phyloP scores from a whole-genome alignment of 2,113 vertebrate species.

The Carettochelys insculpta region DNA sequence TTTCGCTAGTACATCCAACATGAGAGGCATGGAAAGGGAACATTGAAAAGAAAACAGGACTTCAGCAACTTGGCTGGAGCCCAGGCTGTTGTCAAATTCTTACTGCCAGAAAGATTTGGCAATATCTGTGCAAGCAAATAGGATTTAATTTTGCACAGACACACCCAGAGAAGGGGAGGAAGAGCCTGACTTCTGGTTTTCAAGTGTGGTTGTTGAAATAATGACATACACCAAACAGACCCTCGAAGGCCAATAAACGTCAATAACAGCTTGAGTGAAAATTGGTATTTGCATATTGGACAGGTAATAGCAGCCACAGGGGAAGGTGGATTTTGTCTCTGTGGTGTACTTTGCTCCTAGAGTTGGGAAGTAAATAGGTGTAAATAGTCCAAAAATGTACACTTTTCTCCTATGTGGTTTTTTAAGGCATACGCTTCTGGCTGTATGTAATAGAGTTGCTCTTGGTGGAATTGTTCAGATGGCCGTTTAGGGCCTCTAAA shows the following conservation, averaged over 20 bases:
- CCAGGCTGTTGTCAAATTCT: slow-evolving; percentile 15
- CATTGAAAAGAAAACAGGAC: slow-evolving; percentile 12
- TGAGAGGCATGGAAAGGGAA: slow-evolving; percentile 13
- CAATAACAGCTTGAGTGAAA: not conserved
- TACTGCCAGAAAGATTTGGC: slow-evolving; percentile 34
- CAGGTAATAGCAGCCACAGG: slow-evolving; percentile 22
- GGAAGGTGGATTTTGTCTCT: slow-evolving; percentile 25
- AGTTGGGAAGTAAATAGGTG: slow-evolving; percentile 14
- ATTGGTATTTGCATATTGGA: slow-evolving; percentile 7
- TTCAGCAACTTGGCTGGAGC: slow-evolving; percentile 7
- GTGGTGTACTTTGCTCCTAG: slow-evolving; percentile 14
- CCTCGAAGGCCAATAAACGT: not conserved
- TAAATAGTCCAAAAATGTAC: not conserved
- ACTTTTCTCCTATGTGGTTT: slow-evolving; percentile 23
- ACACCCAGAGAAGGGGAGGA: not conserved
- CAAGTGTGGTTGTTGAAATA: not conserved
- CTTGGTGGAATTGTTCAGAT: slow-evolving; percentile 17
- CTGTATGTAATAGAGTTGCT: slow-evolving; percentile 38
- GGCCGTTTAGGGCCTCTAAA: slow-evolving; percentile 26
- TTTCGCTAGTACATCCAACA: not conserved
- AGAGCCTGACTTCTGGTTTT: rapidly evolving
- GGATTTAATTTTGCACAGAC: not conserved
- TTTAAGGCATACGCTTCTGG: slow-evolving; percentile 38
- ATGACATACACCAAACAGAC: not conserved
- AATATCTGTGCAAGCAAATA: not conserved